These are phyloP conservation scores for Drosophila miranda DNA, from an alignment of 1,140 invertebrate species.

Conservation along the genomic window DNA sequence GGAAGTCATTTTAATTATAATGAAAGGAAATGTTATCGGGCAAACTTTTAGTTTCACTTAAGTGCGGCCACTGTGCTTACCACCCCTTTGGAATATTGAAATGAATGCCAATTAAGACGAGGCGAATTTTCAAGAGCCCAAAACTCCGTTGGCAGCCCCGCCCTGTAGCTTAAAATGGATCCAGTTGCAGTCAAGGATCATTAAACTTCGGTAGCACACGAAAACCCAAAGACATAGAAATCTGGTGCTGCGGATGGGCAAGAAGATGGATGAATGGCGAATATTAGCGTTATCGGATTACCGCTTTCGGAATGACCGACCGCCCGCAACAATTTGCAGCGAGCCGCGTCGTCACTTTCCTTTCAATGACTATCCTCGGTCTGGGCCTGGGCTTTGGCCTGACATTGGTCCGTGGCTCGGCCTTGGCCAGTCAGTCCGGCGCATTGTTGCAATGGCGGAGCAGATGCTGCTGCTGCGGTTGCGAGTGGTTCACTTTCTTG, in stretches of 20 bases:
- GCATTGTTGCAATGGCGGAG: conserved; percentile 12
- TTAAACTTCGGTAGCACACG: conserved; percentile 59
- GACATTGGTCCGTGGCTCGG: not conserved
- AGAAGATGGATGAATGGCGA: not conserved
- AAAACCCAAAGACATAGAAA: conserved; percentile 18
- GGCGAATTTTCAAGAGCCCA: conserved; percentile 7
- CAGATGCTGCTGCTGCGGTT: conserved; percentile 13
- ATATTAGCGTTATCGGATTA: conserved; percentile 53
- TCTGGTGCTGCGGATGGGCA: conserved; percentile 27
- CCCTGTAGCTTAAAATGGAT: conserved; percentile 48
- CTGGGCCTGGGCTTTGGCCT: conserved; percentile 5
- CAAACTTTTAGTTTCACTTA: conserved; percentile 29
- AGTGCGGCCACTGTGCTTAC: conserved; percentile 8
- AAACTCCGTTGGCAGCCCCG: conserved; percentile 22
- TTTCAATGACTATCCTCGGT: conserved; percentile 38
- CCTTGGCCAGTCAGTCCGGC: conserved; percentile 6
- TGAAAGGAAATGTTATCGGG: not conserved
- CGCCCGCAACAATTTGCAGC: conserved; percentile 28
- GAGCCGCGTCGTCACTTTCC: conserved; percentile 53
- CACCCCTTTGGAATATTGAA: conserved; percentile 24
- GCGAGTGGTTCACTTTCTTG: conserved; percentile 58
- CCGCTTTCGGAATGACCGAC: conserved; percentile 48
- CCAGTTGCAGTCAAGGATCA: conserved; percentile 78
- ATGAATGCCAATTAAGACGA: conserved; percentile 43
- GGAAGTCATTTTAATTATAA: conserved; percentile 10